These are phyloP conservation scores for Pseudopleuronectes americanus DNA, from an alignment of 2,797 vertebrate genomes.

Conservation along the genomic window DNA sequence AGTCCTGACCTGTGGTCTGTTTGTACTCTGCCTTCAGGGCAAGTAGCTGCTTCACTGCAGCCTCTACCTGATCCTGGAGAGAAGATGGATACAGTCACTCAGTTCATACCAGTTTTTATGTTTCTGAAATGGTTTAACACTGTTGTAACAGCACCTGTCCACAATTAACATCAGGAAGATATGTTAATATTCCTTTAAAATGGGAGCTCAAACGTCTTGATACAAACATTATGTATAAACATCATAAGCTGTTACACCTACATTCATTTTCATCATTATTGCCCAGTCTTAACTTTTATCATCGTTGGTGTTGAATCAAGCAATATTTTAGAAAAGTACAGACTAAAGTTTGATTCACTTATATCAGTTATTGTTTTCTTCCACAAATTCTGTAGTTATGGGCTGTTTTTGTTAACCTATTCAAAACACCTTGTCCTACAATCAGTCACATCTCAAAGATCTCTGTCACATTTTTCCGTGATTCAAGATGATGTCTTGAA, in stretches of 20 bases:
- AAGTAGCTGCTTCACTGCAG: slow-evolving; percentile 86
- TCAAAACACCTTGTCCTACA: no score
- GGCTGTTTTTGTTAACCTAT: no score
- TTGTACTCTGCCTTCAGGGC: slow-evolving; percentile 90
- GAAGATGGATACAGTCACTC: not conserved
- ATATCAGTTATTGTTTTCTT: no score
- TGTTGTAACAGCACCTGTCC: not conserved
- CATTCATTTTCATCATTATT: not conserved
- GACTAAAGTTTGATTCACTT: no score
- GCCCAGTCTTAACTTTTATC: no score
- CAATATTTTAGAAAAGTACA: no score
- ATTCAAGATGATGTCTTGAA: not conserved
- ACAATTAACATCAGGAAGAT: not conserved
- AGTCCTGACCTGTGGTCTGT: slow-evolving; percentile 89
- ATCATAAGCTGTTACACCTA: not conserved
- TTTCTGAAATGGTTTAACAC: not conserved
- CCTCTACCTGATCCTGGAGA: slow-evolving; percentile 84
- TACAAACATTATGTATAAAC: not conserved
- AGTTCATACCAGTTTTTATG: not conserved
- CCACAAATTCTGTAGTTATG: no score
- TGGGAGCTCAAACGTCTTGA: not conserved
- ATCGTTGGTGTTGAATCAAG: not conserved
- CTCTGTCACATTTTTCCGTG: not conserved
- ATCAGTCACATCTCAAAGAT: no score
- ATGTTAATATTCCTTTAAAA: not conserved